Evolutionary conservation across 2,888 invertebrate genomes (phyloP).

Genomic region (Drosophila fungiperda): DNA sequence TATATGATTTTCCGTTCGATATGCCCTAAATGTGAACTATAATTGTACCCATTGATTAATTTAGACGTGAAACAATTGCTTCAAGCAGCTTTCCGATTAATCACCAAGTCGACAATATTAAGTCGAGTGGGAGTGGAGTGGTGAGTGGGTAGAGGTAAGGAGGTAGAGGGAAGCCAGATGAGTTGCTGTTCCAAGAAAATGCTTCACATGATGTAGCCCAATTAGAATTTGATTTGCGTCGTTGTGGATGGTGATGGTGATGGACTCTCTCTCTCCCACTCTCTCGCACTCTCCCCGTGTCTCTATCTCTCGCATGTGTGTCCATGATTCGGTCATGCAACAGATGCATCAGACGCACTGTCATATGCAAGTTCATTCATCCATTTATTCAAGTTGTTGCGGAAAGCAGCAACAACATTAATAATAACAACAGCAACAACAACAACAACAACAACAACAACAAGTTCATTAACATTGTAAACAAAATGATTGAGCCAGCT

Average conservation of each 20-base stretch:
- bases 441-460: slow-evolving; percentile 11
- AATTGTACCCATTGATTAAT: slow-evolving; percentile 37
- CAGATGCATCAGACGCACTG: slow-evolving; percentile 15
- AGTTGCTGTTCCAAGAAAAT: slow-evolving; percentile 28
- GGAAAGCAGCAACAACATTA: not conserved
- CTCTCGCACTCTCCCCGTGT: not conserved
- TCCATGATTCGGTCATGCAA: slow-evolving; percentile 27
- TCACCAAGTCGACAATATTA: slow-evolving; percentile 32
- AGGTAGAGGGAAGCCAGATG: slow-evolving; percentile 1
- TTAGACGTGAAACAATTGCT: slow-evolving; percentile 35
- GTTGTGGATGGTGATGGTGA: not conserved
- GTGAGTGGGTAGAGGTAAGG: not conserved
- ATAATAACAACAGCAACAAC: not conserved
- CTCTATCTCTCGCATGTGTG: not conserved
- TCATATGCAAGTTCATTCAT: slow-evolving; percentile 48
- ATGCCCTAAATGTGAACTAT: not conserved
- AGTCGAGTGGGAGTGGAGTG: not conserved
- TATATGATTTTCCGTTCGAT: not conserved
- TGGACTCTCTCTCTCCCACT: not conserved
- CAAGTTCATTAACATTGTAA: slow-evolving; percentile 58
- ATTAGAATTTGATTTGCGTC: not conserved
- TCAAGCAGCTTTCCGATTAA: slow-evolving; percentile 46
- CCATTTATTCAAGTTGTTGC: slow-evolving; percentile 24
- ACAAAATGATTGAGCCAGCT: slow-evolving; percentile 60
- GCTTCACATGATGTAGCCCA: slow-evolving; percentile 7